Evolutionary conservation across 2,797 vertebrate species (phyloP), one percentile per base, ranked within the genome.

Genomic region (Enteromius paludinosus): DNA sequence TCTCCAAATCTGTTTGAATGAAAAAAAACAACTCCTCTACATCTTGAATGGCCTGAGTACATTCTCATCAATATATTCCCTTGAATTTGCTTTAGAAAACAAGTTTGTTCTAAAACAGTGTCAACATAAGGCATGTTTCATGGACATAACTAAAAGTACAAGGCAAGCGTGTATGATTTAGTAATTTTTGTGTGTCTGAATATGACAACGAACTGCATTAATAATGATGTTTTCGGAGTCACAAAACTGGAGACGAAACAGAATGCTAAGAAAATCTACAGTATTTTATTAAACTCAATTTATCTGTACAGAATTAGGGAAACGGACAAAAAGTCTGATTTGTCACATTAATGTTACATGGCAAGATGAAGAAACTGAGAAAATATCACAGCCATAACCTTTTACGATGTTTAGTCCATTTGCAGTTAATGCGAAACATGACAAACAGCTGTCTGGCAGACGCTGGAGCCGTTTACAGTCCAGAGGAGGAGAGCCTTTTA

Each of bases 241-340:
- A 45, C 15, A 28, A 41, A 75, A 56, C 52, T 41, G 17, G 3
- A 62, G 9, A 47, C 56, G 0, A 61, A 75, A 25, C 28, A 56
- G 25, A 78, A 38, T 12, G 64, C 52, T 86, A 84, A 59, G 85
- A 86, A 88, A 86, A 87, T 78, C 72, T 78, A 76, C 75, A 73
- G 69, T 28, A 45, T 96, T 93, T 97, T 97, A 98, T 98, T 98
- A 97, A 99, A 97, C 95, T 95, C 95, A 94, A 95, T 94, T 92
- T 94, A 92, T 96, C 96, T 97, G 96, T 97, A 98, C 97, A 98
- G 96, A 96, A 95, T 91, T 91, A 90, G 86, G 92, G 56, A 86
- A 82, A 85, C 72, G 79, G 88, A 90, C 92, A 93, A 82, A 93
- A 95, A 96, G 95, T 86, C 86, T 96, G 93, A 93, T 96, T 91